These are phyloP conservation scores for Chloromyia formosa DNA, from an alignment of 2,888 invertebrate genomes.

Conservation along the genomic window DNA sequence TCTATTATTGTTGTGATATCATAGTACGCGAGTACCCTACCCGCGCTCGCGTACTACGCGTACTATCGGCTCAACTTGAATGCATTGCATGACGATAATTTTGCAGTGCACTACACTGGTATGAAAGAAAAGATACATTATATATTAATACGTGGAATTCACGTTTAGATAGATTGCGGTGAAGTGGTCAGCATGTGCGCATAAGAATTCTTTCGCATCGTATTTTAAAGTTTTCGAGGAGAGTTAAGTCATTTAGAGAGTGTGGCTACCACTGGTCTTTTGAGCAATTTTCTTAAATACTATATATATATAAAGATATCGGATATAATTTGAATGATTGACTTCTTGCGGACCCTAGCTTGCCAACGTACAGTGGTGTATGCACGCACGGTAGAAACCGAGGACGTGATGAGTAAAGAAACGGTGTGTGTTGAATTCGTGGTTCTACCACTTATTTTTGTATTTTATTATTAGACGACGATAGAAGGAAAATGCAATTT, in stretches of 20 bases:
- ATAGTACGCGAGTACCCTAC: too few species aligned
- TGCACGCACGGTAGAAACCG: neutral
- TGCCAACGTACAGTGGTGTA: neutral
- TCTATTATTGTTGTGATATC: conserved; percentile 20
- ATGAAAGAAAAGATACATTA: conserved; percentile 10
- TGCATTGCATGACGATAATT: conserved; percentile 10
- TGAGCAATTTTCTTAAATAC: conserved; percentile 33
- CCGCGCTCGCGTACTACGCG: too few species aligned
- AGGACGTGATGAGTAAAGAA: conserved; percentile 10
- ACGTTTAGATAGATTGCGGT: neutral
- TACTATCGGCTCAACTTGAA: neutral
- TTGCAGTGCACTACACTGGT: neutral
- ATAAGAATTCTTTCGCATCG: conserved; percentile 13
- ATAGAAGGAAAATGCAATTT: conserved; percentile 3
- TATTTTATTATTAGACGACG: neutral
- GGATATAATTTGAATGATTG: conserved; percentile 26
- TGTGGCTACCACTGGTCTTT: neutral
- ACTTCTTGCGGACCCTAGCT: neutral
- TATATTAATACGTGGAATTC: conserved; percentile 19
- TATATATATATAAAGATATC: neutral
- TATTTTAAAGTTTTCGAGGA: neutral
- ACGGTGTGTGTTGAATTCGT: neutral
- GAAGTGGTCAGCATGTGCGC: neutral
- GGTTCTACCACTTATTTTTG: conserved; percentile 6
- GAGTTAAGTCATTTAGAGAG: conserved; percentile 33